phyloP scores from a whole-genome alignment of 2,113 vertebrate species.

The Sapajus apella region DNA sequence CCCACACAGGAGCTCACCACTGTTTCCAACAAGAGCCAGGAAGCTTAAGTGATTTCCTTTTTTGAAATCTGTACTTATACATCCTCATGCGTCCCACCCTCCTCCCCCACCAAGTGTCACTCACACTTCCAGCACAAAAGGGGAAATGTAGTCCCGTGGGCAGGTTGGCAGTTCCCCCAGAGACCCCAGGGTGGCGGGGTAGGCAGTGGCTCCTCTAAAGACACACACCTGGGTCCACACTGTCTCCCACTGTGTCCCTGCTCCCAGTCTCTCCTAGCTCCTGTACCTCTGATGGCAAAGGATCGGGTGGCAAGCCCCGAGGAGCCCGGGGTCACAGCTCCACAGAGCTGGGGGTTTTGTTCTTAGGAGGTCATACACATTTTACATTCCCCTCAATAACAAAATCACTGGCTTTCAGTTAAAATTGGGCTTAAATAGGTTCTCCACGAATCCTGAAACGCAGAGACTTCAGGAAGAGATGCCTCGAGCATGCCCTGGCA shows the following conservation, averaged over 20 bases:
- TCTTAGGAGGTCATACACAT: background rate
- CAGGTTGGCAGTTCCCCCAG: background rate
- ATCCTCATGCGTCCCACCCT: background rate
- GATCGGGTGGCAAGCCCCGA: accelerated
- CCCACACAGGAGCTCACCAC: constrained; percentile 1
- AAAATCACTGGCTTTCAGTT: background rate
- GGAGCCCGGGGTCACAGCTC: background rate
- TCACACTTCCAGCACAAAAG: background rate
- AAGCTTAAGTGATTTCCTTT: constrained; percentile 68
- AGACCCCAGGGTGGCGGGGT: background rate
- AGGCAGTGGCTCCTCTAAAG: background rate
- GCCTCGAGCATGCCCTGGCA: too few species aligned
- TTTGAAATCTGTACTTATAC: constrained; percentile 41
- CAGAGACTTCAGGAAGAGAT: background rate
- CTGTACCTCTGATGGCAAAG: background rate
- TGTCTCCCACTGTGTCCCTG: background rate
- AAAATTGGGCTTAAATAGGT: background rate
- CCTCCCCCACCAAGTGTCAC: background rate
- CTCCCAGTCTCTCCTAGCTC: background rate
- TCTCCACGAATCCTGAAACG: background rate
- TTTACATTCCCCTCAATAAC: background rate
- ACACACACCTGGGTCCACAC: background rate
- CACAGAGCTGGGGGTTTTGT: background rate
- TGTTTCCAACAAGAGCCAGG: constrained; percentile 32
- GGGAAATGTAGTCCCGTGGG: background rate